Base-by-base conservation (phyloP, 2,797 vertebrate genomes). In the Schizopygopsis malacanthus region DNA sequence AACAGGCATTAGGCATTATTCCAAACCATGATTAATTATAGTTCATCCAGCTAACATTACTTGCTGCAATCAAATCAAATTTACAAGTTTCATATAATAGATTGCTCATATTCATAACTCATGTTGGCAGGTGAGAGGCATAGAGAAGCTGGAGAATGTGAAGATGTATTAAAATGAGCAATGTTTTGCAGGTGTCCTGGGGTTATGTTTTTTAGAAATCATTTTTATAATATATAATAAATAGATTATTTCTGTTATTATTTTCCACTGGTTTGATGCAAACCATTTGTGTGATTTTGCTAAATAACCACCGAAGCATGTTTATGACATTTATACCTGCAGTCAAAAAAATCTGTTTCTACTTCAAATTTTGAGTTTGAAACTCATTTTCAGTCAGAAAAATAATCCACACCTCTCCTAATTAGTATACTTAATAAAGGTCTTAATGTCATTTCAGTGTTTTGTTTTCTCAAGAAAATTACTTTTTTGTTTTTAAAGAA, bases 41-140 rank as follows among this genome's bases (percentile, higher is more conserved):
- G 85, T 88, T 50, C 12, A 79, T 10, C 78, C 90, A 81, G 88
- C 73, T 79, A 75, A 89, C 89, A 85, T 89, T 90, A 92, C 89
- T 89, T 79, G 89, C 88, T 90, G 84, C 80, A 88, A 88, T 92
- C 91, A 89, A 89, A 93, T 93, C 92, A 93, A 86, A 91, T 92
- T 91, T 85, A 76, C 91, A 81, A 86, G 91, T 90, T 93, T 93
- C 88, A 91, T 83, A 89, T 88, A 91, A 93, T 88, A 89, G 88
- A 86, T 78, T 85, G 86, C 45, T 81, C 88, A 90, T 89, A 87
- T 83, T 86, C 87, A 70, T 79, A 92, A 93, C 92, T 91, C 91
- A 91, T 91, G 87, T 90, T 89, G 78, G 90, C 89, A 91, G 89
- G 87, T 91, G 87, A 90, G 87, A 91, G 85, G 87, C 89, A 87